These are phyloP conservation scores for Cydia splendana DNA, from an alignment of 1,140 invertebrate genomes.

Conservation along the genomic window DNA sequence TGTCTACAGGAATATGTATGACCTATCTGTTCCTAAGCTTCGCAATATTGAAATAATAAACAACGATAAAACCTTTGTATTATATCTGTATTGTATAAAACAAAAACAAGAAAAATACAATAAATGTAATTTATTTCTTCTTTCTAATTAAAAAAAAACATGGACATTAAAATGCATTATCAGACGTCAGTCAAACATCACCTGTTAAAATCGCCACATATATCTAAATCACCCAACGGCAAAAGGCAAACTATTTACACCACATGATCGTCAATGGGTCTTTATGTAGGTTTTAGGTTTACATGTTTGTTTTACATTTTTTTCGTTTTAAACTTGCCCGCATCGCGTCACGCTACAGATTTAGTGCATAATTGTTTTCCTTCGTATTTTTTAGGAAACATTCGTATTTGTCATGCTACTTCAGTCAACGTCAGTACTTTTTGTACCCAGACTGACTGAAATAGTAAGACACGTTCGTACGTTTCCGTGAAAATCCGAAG, in stretches of 20 bases:
- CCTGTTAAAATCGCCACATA: neutral
- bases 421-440: no score
- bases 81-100: no score
- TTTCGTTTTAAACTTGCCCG: neutral
- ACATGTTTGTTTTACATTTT: neutral
- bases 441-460: no score
- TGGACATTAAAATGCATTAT: neutral
- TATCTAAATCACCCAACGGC: neutral
- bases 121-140: slow-evolving; percentile 4
- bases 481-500: no score
- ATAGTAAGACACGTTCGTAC: no score
- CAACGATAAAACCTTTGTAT: no score
- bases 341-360: neutral
- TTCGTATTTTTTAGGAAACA: no score
- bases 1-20: no score
- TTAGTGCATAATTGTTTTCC: no score
- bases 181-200: neutral
- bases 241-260: neutral
- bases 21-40: no score
- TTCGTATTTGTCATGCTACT: no score
- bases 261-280: neutral
- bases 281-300: neutral
- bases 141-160: neutral
- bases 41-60: no score
- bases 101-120: neutral